Percentiles rank a stretch among this genome's conserved stretches.
These are phyloP conservation scores for Odontocolon sp. DNA, from an alignment of 2,888 invertebrate genomes.

Conservation along the genomic window DNA sequence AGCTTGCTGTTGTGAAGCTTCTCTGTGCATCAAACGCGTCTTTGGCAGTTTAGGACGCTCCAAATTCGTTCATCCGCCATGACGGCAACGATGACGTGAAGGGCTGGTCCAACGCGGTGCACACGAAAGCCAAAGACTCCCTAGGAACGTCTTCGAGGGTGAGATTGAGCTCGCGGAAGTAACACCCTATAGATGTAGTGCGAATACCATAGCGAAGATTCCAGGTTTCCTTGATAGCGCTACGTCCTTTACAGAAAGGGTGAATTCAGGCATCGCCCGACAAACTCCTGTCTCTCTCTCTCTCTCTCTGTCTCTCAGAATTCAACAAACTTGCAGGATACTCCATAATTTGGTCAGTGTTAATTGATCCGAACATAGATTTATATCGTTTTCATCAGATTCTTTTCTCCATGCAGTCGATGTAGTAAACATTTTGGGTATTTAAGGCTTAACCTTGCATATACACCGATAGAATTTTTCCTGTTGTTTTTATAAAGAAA, in stretches of 20 bases:
- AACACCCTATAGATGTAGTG: slow-evolving; percentile 58
- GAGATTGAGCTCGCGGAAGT: slow-evolving; percentile 66
- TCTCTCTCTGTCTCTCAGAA: no score
- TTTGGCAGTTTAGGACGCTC: slow-evolving; percentile 55
- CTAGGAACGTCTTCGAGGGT: slow-evolving; percentile 55
- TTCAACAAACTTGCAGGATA: no score
- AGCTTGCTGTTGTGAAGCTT: slow-evolving; percentile 10
- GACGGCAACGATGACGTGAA: slow-evolving; percentile 22
- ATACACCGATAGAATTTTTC: no score
- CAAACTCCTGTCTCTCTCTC: neutral
- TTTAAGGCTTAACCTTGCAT: no score
- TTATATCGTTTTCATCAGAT: no score
- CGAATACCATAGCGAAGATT: slow-evolving; percentile 52
- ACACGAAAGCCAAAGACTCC: slow-evolving; percentile 56
- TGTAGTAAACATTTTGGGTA: no score
- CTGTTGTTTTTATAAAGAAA: no score
- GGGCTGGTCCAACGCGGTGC: slow-evolving; percentile 13
- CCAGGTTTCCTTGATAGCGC: slow-evolving; percentile 37
- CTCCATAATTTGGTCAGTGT: no score
- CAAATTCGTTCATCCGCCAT: slow-evolving; percentile 36
- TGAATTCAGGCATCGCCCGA: slow-evolving; percentile 14
- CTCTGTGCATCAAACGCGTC: slow-evolving; percentile 59
- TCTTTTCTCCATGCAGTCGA: no score
- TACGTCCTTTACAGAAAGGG: neutral
- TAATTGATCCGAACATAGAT: no score